These are phyloP conservation scores for Callinectes sapidus DNA, from an alignment of 2,888 invertebrate species.

Conservation along the genomic window DNA sequence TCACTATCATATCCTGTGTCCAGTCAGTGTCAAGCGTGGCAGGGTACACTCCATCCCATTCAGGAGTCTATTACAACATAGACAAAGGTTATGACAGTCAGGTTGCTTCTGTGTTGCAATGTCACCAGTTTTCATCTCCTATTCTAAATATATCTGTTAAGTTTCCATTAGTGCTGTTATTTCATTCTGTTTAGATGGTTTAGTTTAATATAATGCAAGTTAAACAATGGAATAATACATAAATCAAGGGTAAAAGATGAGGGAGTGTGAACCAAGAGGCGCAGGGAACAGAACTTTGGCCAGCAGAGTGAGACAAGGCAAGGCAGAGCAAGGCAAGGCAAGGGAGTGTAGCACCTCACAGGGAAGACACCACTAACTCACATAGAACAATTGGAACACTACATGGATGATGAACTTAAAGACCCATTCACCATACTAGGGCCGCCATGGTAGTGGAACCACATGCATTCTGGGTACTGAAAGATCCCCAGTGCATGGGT, in stretches of 20 bases:
- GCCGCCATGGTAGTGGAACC: no score
- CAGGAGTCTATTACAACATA: background rate
- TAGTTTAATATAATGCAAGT: background rate
- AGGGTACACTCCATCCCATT: background rate
- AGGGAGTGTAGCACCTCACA: no score
- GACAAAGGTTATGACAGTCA: background rate
- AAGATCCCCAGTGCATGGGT: no score
- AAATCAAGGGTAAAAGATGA: background rate
- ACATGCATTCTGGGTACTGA: no score
- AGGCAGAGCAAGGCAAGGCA: no score
- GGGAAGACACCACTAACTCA: no score
- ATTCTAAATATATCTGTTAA: background rate
- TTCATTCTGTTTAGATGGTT: background rate
- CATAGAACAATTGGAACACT: no score
- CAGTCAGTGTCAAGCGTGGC: background rate
- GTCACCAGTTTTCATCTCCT: background rate
- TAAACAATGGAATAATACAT: background rate
- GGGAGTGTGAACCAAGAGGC: no score
- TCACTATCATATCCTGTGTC: background rate
- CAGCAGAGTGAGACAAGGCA: no score
- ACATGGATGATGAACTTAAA: no score
- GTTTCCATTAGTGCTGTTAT: background rate
- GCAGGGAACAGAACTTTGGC: no score
- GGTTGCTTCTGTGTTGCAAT: background rate
- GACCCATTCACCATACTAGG: no score